Conservation (phyloP, 2,113 vertebrate genomes). For the Ibidorhyncha struthersii region DNA sequence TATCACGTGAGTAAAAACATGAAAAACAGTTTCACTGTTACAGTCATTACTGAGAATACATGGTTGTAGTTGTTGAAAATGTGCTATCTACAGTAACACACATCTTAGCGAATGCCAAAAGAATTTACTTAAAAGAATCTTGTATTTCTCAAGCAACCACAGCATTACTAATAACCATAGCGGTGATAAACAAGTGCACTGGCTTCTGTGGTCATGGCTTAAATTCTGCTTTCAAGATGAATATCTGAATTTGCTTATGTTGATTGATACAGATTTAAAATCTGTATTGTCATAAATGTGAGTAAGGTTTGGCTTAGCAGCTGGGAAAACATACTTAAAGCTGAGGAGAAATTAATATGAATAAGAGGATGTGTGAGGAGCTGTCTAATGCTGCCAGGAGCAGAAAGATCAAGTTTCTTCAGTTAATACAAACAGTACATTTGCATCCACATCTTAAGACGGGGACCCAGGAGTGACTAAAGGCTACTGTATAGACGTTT, state of each 20-base stretch:
- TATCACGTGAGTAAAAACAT: conserved; percentile 32
- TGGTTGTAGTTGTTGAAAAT: neutral
- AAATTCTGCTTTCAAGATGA: neutral
- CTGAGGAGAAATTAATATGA: neutral
- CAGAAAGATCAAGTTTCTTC: neutral
- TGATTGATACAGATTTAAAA: neutral
- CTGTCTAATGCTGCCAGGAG: neutral
- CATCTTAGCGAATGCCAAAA: neutral
- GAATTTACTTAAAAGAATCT: neutral
- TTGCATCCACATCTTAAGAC: neutral
- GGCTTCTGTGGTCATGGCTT: neutral
- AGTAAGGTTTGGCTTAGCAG: neutral
- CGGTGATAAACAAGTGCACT: neutral
- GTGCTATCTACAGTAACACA: neutral
- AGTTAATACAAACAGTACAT: neutral
- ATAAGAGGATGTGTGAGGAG: neutral
- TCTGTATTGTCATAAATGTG: neutral
- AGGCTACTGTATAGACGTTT: neutral
- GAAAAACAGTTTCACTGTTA: conserved; percentile 41
- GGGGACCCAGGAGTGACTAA: neutral
- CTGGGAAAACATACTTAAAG: neutral
- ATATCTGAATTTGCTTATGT: neutral
- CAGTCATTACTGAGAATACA: conserved; percentile 47
- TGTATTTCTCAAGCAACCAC: neutral
- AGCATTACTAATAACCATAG: neutral